A percentile compares a stretch with the other conserved stretches of the same genome.
Conservation (phyloP, 2,113 vertebrate genomes). For the Paratilapia polleni region DNA sequence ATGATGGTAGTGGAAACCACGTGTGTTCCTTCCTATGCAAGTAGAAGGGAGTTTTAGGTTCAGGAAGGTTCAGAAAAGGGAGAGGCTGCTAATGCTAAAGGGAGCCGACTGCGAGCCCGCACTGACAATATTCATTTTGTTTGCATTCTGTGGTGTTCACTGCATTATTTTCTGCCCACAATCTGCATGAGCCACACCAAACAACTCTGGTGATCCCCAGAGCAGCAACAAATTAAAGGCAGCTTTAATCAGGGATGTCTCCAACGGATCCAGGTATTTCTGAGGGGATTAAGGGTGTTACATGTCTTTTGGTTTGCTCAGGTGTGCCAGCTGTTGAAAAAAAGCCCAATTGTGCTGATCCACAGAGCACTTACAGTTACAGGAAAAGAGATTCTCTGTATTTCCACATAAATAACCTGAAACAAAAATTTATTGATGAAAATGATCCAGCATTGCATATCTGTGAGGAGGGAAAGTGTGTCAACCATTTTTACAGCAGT, state of each 20-base stretch:
- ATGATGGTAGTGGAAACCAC: neutral
- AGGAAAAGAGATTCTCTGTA: neutral
- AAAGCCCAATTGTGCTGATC: neutral
- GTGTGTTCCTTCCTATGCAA: neutral
- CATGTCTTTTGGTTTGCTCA: neutral
- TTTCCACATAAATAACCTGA: neutral
- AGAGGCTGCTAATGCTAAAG: conserved; percentile 9
- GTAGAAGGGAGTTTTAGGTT: neutral
- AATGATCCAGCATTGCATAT: neutral
- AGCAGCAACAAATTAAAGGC: neutral
- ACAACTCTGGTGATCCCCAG: neutral
- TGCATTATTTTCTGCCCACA: neutral
- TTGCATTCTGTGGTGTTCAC: neutral
- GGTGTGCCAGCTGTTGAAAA: neutral
- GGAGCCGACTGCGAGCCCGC: neutral
- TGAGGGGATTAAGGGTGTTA: neutral
- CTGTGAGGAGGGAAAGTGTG: neutral
- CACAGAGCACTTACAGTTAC: neutral
- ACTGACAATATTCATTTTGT: neutral
- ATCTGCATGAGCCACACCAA: neutral
- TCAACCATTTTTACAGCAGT: neutral
- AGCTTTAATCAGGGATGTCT: neutral
- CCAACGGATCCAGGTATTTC: too few relatives aligned
- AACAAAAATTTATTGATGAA: neutral
- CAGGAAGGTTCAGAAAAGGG: conserved; percentile 1